Percentiles rank a stretch among this genome's conserved stretches.
These are phyloP conservation scores for Orthosia gracilis DNA, from an alignment of 2,888 invertebrate species.

Conservation along the genomic window DNA sequence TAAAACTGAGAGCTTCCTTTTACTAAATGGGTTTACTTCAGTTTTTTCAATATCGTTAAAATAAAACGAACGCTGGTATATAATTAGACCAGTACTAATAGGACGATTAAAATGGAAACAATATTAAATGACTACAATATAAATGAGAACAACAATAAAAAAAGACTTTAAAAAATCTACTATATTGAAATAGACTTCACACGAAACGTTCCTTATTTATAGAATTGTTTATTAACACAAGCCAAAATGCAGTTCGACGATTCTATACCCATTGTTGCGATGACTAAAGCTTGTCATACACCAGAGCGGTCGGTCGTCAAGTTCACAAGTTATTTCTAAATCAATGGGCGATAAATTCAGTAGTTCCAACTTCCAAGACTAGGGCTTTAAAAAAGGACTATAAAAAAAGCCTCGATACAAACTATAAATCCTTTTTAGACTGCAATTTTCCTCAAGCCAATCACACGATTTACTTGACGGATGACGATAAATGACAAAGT, in stretches of 20 bases:
- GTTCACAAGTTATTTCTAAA: constrained; percentile 18
- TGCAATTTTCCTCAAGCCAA: constrained; percentile 40
- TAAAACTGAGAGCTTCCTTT: constrained; percentile 54
- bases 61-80: constrained; percentile 4
- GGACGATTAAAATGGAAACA: constrained; percentile 13
- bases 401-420: neutral
- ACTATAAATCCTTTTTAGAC: constrained; percentile 20
- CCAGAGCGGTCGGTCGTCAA: neutral
- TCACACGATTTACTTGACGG: too few relatives aligned
- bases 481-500: constrained; percentile 29
- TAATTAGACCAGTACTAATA: constrained; percentile 34
- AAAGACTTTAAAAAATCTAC: neutral
- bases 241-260: neutral
- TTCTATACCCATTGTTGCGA: constrained; percentile 8
- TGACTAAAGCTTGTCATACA: constrained; percentile 7
- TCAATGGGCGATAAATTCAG: constrained; percentile 22
- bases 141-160: constrained; percentile 14
- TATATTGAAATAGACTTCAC: neutral
- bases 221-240: neutral
- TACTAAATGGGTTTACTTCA: constrained; percentile 35
- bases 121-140: neutral
- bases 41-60: constrained; percentile 22
- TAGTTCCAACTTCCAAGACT: neutral
- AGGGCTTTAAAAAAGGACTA: neutral
- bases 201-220: constrained; percentile 6